A percentile compares a stretch with the other conserved stretches of the same genome.
Conservation (phyloP, 2,888 invertebrate species). For the Bombylius major region DNA sequence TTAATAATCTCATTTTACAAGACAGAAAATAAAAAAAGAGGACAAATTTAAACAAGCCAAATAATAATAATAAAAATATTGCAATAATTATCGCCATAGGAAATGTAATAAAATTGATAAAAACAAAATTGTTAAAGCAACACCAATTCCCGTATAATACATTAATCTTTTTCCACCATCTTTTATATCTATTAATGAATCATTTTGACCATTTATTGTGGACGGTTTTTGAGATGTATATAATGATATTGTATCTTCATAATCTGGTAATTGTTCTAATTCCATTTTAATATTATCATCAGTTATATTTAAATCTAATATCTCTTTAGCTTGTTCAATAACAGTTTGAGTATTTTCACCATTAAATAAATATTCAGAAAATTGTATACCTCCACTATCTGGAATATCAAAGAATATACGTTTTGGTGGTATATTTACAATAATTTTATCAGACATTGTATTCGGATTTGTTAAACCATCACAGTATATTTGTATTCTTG, state of each 20-base stretch:
- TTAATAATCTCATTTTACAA: too few species aligned
- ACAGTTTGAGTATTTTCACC: conserved; percentile 71
- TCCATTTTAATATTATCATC: conserved; percentile 58
- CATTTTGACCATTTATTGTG: neutral
- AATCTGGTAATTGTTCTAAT: conserved; percentile 68
- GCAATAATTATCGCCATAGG: conserved; percentile 1
- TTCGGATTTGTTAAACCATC: conserved; percentile 60
- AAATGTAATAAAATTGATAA: conserved; percentile 51
- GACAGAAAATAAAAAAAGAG: too few species aligned
- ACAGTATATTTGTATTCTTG: conserved; percentile 83
- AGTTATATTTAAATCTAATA: conserved; percentile 62
- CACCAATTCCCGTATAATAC: conserved; percentile 41
- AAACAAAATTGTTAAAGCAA: conserved; percentile 49
- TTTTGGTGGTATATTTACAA: conserved; percentile 81
- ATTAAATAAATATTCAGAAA: conserved; percentile 85
- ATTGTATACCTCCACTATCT: conserved; percentile 44
- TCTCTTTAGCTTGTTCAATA: conserved; percentile 63
- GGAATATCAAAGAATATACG: conserved; percentile 67
- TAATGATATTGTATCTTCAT: conserved; percentile 34
- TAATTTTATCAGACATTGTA: conserved; percentile 27
- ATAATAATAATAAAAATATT: too few species aligned
- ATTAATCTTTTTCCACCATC: conserved; percentile 13
- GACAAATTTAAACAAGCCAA: too few species aligned
- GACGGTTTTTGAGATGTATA: neutral
- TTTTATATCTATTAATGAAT: neutral